Base-by-base conservation (phyloP, 2,797 vertebrate genomes). In the Tragopan temminckii region DNA sequence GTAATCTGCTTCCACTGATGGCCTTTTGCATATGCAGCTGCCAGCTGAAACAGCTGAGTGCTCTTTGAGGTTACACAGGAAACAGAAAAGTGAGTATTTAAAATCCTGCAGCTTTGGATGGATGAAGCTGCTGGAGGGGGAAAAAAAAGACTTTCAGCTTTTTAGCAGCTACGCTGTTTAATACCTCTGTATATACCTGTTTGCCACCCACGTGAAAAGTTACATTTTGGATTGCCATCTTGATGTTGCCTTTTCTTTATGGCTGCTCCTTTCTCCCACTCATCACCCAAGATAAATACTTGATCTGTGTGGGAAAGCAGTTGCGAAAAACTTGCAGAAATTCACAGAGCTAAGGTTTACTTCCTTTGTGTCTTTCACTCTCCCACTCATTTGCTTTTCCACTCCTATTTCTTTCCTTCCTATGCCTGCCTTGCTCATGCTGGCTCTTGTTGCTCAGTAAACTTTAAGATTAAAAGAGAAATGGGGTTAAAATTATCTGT, bases 381-480 rank as follows among this genome's bases (percentile, higher is more conserved):
- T 6, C 11, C 42, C 0, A 0, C 18, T 75, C 10, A 23, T 46
- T 67, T 48, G 10, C 17, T 64, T 55, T 80, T 82, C 76, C 1
- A 1, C 13, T 45, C 5, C 66, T 43, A 13, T 68, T 42, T 9
- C 20, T 66, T 81, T 71, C 23, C 21, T 88, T 87, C 20, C 66
- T 72, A 25, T 45, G 6, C 20, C 33, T 80, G 33, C 74, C 52
- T 75, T 93, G 75, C 68, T 97, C 94, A 87, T 55, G 35, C 66
- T 84, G 69, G 24, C 42, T 90, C 96, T 91, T 55, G 36, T 50
- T 59, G 40, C n/a, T 93, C 9, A 53, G n/a, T 74, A 85, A 62
- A 48, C 62, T 86, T 94, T 80, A 85, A 94, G 59, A 89, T 66
- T 74, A 95, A 93, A 59, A 74, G 61, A 87, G 50, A 89, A 97